Conservation (phyloP, 2,113 vertebrate genomes). For the Mesembrinibis cayennensis region DNA sequence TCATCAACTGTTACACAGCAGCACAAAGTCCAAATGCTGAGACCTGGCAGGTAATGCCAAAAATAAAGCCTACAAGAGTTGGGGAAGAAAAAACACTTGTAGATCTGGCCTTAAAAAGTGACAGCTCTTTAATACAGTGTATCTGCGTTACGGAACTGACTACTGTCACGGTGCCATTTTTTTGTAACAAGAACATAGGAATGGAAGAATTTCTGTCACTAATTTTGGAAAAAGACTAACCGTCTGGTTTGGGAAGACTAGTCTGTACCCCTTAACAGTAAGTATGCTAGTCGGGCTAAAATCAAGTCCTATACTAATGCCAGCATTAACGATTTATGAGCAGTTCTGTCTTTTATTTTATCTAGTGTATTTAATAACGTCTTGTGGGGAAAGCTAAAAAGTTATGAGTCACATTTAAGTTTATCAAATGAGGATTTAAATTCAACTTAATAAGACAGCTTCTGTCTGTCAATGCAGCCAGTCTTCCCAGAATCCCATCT, state of each 20-base stretch:
- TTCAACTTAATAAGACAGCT: background rate
- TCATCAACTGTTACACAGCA: background rate
- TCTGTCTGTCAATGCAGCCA: background rate
- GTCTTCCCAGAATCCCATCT: background rate
- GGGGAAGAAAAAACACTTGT: background rate
- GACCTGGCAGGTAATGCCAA: background rate
- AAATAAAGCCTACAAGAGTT: background rate
- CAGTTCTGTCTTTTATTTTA: background rate
- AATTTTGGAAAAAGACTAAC: background rate
- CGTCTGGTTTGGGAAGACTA: background rate
- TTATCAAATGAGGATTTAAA: constrained; percentile 14
- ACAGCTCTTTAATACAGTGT: background rate
- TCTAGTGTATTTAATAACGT: background rate
- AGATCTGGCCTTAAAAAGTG: background rate
- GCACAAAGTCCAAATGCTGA: background rate
- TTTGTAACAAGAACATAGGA: background rate
- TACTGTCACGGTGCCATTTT: background rate
- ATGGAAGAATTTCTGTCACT: background rate
- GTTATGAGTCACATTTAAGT: background rate
- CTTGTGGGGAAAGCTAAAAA: background rate
- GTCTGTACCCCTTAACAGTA: background rate
- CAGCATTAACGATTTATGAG: background rate
- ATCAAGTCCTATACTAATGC: background rate
- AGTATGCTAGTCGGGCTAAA: background rate
- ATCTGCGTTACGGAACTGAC: background rate